Conservation (phyloP, 2,797 vertebrate species). For the Poecilia velifera region DNA sequence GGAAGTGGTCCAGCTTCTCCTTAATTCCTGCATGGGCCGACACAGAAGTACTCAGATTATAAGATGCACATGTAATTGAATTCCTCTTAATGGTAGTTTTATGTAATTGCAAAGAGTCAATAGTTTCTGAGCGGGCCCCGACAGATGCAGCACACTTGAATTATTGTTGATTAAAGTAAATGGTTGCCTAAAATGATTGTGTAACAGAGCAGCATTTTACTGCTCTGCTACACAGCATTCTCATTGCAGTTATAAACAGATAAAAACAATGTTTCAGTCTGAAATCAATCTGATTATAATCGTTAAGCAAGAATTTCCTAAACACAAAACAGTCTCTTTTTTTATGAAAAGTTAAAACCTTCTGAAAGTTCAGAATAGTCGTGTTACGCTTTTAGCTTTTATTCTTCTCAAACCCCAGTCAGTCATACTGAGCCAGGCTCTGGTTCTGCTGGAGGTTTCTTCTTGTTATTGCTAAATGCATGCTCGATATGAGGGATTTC, state of each 20-base stretch:
- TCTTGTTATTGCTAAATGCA: too few species aligned
- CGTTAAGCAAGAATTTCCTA: not conserved
- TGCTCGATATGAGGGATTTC: too few species aligned
- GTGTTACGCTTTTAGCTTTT: not conserved
- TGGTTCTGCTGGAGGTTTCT: too few species aligned
- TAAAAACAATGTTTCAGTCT: not conserved
- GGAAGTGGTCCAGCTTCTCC: conserved; percentile 88
- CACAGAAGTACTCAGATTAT: not conserved
- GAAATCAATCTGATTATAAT: not conserved
- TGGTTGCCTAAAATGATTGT: not conserved
- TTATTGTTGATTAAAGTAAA: conserved; percentile 3
- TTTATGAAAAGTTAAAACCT: not conserved
- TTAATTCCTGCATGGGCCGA: conserved; percentile 83
- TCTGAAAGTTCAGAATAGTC: not conserved
- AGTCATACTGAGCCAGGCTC: too few species aligned
- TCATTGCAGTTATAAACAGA: not conserved
- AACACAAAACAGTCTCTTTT: not conserved
- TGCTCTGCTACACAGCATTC: not conserved
- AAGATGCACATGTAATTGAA: not conserved
- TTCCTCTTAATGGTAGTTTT: not conserved
- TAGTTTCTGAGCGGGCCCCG: not conserved
- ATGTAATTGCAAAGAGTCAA: not conserved
- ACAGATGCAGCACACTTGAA: not conserved
- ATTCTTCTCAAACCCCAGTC: not conserved
- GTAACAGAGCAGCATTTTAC: not conserved